Conservation (phyloP, 2,113 vertebrate genomes). For the Mustela nigripes region DNA sequence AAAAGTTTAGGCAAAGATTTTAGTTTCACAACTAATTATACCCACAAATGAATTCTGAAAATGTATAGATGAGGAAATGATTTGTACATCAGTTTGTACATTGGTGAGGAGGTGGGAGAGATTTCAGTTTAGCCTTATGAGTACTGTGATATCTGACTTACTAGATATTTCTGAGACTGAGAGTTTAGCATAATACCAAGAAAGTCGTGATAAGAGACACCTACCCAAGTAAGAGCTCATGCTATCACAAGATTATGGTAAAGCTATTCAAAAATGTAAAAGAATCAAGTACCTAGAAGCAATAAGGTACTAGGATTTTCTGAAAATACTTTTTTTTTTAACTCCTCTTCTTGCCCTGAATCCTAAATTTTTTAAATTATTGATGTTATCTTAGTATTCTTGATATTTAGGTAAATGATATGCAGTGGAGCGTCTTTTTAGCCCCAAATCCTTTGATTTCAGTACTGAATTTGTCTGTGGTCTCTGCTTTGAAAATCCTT, state of each 20-base stretch:
- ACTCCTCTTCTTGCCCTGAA: not conserved
- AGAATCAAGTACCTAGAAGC: not conserved
- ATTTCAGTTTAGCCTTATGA: not conserved
- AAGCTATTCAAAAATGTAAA: constrained; percentile 33
- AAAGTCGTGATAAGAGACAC: not conserved
- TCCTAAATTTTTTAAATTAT: not conserved
- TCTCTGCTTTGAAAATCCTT: not conserved
- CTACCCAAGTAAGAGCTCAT: not conserved
- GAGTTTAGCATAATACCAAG: not conserved
- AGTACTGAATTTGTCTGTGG: not conserved
- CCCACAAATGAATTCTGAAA: not conserved
- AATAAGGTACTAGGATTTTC: not conserved
- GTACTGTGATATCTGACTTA: not conserved
- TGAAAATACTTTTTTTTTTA: constrained; percentile 14
- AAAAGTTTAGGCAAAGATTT: constrained; percentile 2
- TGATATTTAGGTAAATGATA: not conserved
- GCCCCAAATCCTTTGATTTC: not conserved
- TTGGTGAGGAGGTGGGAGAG: not conserved
- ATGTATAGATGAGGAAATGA: not conserved
- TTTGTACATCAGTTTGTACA: not conserved
- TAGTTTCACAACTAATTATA: not conserved
- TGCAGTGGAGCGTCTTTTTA: not conserved
- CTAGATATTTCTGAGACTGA: constrained; percentile 8
- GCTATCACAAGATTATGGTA: not conserved
- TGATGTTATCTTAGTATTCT: not conserved